Evolutionary conservation across 37 sponge, comb jelly and placozoan species (phyloP).

Genomic region (Beroe forskalii): DNA sequence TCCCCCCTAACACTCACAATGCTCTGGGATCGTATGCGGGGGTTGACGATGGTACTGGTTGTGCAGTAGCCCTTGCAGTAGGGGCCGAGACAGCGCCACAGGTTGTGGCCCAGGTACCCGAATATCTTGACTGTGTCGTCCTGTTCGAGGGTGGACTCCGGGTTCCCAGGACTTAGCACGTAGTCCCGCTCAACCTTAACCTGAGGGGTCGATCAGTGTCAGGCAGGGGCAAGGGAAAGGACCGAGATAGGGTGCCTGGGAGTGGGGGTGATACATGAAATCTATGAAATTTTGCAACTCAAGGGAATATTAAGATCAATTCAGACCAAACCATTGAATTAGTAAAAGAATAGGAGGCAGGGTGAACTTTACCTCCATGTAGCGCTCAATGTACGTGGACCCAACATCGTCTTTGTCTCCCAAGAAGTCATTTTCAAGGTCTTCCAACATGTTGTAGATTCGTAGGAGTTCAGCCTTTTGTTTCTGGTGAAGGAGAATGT

Average conservation of each 20-base stretch:
- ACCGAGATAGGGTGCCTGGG: no score
- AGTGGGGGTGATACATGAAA: not conserved
- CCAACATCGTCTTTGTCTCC: not conserved
- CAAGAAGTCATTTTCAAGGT: slow-evolving; percentile 24
- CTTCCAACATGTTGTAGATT: not conserved
- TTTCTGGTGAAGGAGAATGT: slow-evolving; percentile 27
- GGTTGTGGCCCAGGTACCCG: slow-evolving; percentile 60
- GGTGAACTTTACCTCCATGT: slow-evolving; percentile 52
- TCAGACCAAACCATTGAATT: no score
- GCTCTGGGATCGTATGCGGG: slow-evolving; percentile 30
- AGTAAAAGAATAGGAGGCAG: no score
- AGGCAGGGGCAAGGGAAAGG: no score
- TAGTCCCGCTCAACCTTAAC: slow-evolving; percentile 23
- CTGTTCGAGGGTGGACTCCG: slow-evolving; percentile 3
- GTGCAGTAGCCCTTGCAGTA: slow-evolving; percentile 19
- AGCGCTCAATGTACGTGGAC: slow-evolving; percentile 17
- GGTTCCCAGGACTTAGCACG: slow-evolving; percentile 59
- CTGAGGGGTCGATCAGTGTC: no score
- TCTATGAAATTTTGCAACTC: no score
- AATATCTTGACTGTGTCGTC: slow-evolving; percentile 28
- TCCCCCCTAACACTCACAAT: slow-evolving; percentile 30
- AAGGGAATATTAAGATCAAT: no score
- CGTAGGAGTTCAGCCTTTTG: slow-evolving; percentile 18
- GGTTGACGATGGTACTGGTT: not conserved
- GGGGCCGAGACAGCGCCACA: slow-evolving; percentile 33